Base-by-base conservation (phyloP, 2,888 invertebrate genomes). In the Gastrophysa polygoni region DNA sequence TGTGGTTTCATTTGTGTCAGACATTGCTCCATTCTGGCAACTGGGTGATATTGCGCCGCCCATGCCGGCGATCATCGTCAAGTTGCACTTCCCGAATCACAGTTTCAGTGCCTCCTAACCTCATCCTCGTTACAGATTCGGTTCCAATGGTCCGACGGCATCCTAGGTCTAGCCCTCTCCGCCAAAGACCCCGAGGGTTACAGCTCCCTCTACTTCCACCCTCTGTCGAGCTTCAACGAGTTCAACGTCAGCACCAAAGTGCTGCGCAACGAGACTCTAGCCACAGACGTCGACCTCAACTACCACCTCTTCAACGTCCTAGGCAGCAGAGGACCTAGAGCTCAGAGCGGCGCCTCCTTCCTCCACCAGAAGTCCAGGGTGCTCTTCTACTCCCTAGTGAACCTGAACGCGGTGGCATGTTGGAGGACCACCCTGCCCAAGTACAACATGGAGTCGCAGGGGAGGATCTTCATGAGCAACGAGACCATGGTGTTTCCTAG, bases 161-260 rank as follows among this genome's bases (percentile, higher is more conserved):
- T 93, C 1, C 92, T 92, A 68, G 92, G 92, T 0, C 77, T 93
- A 66, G 89, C 90, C 0, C 75, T 93, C 10, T 87, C 89, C 0
- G 87, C 87, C 5, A 85, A 88, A 0, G 86, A 86, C 57, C 71
- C 84, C 0, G 86, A 89, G 57, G 90, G 90, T 28, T 89, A 81
- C 77, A 88, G 91, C 61, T 90, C 89, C 0, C 78, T 93, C 1
- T 93, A 90, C 73, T 93, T 92, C 82, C 93, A 93, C 75, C 90
- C 93, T 0, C 85, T 93, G 78, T 87, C 89, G 1, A 91, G 92
- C 69, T 89, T 86, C 62, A 86, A 89, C 76, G 92, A 93, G 75
- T 93, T 91, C 75, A 80, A 89, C 0, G 91, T 93, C 0, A 90
- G 86, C 2, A 92, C 91, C 0, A 85, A 85, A 69, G 83, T 89